Percentiles rank a stretch among this genome's conserved stretches.
Conservation (phyloP, 2,888 invertebrate species). For the Hemaris fuciformis region DNA sequence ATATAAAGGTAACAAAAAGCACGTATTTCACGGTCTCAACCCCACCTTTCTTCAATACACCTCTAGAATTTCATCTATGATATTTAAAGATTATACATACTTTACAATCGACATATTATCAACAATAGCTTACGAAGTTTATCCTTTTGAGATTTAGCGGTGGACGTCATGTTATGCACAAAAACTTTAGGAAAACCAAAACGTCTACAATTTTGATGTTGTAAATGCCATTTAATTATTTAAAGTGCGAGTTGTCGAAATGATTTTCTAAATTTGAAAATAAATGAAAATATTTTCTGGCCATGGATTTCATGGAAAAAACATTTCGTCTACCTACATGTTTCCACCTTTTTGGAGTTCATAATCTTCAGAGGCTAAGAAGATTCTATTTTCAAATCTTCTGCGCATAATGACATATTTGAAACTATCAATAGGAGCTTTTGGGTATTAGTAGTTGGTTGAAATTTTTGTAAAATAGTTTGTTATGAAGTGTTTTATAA, state of each 20-base stretch:
- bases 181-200: slow-evolving; percentile 35
- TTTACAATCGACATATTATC: no score
- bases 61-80: no score
- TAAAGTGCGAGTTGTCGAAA: slow-evolving; percentile 3
- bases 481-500: background rate
- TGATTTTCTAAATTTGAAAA: slow-evolving; percentile 53
- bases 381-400: background rate
- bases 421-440: background rate
- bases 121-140: slow-evolving; percentile 54
- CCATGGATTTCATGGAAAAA: background rate
- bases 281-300: background rate
- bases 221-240: slow-evolving; percentile 20
- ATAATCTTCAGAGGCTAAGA: background rate
- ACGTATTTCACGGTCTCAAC: no score
- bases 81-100: no score
- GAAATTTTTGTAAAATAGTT: slow-evolving; percentile 15
- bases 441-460: background rate
- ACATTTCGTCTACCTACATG: background rate
- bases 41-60: no score
- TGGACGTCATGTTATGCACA: slow-evolving; percentile 50
- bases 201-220: slow-evolving; percentile 57
- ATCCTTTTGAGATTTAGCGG: slow-evolving; percentile 60
- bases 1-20: no score
- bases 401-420: background rate
- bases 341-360: background rate